These are phyloP conservation scores for Stenotaenia linearis DNA, from an alignment of 2,888 invertebrate genomes.

Conservation along the genomic window DNA sequence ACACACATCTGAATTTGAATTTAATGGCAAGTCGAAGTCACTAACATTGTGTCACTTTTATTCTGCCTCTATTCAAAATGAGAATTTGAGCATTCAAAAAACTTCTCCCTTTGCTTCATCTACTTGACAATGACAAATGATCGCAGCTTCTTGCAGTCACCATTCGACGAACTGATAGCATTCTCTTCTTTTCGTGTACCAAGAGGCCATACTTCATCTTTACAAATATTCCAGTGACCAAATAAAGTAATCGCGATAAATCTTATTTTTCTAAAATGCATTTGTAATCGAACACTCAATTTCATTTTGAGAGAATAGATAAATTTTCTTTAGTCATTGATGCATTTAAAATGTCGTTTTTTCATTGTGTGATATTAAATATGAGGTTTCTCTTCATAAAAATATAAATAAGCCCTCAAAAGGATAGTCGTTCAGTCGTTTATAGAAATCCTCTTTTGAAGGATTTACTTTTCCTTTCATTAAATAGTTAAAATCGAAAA, in stretches of 20 bases:
- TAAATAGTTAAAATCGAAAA: not conserved
- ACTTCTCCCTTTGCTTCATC: not conserved
- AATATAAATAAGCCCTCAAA: too few relatives aligned
- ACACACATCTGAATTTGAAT: not conserved
- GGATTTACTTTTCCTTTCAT: not conserved
- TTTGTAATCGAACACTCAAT: not conserved
- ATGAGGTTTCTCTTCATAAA: too few relatives aligned
- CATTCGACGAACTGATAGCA: not conserved
- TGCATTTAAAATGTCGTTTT: too few relatives aligned
- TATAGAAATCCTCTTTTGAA: not conserved
- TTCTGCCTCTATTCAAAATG: not conserved
- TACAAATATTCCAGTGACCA: conserved; percentile 1
- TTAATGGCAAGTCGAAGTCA: not conserved
- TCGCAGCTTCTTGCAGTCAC: not conserved
- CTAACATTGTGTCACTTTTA: not conserved
- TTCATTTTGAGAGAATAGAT: not conserved
- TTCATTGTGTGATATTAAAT: too few relatives aligned
- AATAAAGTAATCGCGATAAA: not conserved
- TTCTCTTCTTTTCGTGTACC: not conserved
- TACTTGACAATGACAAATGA: conserved; percentile 12
- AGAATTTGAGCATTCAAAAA: not conserved
- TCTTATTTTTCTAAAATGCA: not conserved
- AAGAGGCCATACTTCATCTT: not conserved
- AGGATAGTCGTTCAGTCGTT: too few relatives aligned
- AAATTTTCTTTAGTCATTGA: not conserved